Conservation (phyloP, 2,888 invertebrate species). For the Sisyra terminalis region DNA sequence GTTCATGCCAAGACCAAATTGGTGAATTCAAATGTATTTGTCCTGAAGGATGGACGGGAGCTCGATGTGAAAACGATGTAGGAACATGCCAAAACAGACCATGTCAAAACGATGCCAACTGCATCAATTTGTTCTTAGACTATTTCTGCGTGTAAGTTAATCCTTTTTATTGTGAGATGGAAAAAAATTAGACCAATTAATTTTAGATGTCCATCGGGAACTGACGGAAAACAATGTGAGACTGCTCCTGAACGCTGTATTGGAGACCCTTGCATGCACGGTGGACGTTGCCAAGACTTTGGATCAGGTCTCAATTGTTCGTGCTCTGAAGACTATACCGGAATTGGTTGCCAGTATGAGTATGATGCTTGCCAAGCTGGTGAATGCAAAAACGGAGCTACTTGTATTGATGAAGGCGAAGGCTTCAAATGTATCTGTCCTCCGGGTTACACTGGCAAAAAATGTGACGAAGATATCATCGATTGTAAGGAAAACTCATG, state of each 20-base stretch:
- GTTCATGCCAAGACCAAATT: constrained; percentile 71
- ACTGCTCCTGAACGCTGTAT: constrained; percentile 91
- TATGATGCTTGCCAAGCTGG: constrained; percentile 82
- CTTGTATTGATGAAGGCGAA: constrained; percentile 70
- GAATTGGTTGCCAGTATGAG: constrained; percentile 85
- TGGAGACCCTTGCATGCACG: constrained; percentile 90
- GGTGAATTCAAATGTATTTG: constrained; percentile 72
- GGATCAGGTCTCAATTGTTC: constrained; percentile 91
- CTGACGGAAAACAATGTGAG: constrained; percentile 93
- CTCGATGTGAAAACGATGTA: constrained; percentile 71
- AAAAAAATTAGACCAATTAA: too few relatives aligned
- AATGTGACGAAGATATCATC: constrained; percentile 79
- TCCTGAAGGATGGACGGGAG: constrained; percentile 73
- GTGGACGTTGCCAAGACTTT: constrained; percentile 88
- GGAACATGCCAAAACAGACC: constrained; percentile 75
- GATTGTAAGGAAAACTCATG: constrained; percentile 91
- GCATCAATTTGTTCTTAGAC: constrained; percentile 83
- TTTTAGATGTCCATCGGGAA: constrained; percentile 75
- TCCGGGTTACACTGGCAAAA: constrained; percentile 56
- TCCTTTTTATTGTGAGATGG: too few relatives aligned
- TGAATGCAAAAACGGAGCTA: constrained; percentile 86
- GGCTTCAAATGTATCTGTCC: constrained; percentile 79
- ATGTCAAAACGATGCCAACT: constrained; percentile 84
- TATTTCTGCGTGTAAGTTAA: constrained; percentile 77
- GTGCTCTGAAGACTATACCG: constrained; percentile 70